Evolutionary conservation across 2,797 vertebrate species (phyloP).

Genomic region (Onychomys leucogaster): DNA sequence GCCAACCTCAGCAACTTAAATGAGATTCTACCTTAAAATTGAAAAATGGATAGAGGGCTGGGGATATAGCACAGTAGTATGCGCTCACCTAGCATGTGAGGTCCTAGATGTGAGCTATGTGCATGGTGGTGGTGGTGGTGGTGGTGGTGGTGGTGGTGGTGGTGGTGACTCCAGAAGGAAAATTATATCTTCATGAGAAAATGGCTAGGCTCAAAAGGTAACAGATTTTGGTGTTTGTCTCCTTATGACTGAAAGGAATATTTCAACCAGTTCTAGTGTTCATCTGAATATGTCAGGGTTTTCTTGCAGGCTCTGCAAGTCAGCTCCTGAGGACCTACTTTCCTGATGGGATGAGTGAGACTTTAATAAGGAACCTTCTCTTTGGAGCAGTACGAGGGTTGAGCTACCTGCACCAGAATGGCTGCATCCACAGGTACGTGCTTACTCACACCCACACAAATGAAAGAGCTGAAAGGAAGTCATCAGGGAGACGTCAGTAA

Average conservation of each 20-base stretch:
- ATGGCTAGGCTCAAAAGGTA: constrained; percentile 17
- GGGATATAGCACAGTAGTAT: not conserved
- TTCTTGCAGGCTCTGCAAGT: constrained; percentile 94
- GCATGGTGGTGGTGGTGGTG: not conserved
- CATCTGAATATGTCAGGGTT: constrained; percentile 52
- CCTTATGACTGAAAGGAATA: constrained; percentile 39
- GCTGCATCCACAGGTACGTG: constrained; percentile 96
- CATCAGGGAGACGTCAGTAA: constrained; percentile 38
- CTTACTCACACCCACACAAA: not conserved
- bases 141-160: not conserved
- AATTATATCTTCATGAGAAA: constrained; percentile 57
- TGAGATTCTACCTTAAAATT: not conserved
- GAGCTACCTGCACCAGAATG: constrained; percentile 96
- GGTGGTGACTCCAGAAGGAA: constrained; percentile 40
- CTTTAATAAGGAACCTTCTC: constrained; percentile 95
- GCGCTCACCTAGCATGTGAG: not conserved
- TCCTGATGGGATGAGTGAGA: constrained; percentile 98
- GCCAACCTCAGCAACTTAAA: not conserved
- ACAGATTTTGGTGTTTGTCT: not conserved
- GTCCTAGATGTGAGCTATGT: too few relatives aligned
- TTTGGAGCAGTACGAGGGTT: constrained; percentile 94
- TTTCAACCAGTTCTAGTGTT: constrained; percentile 49
- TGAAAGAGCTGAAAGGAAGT: constrained; percentile 32
- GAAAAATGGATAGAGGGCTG: not conserved
- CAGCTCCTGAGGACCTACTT: constrained; percentile 94